phyloP scores from a whole-genome alignment of 2,113 vertebrate genomes.

The Pygoscelis antarcticus region DNA sequence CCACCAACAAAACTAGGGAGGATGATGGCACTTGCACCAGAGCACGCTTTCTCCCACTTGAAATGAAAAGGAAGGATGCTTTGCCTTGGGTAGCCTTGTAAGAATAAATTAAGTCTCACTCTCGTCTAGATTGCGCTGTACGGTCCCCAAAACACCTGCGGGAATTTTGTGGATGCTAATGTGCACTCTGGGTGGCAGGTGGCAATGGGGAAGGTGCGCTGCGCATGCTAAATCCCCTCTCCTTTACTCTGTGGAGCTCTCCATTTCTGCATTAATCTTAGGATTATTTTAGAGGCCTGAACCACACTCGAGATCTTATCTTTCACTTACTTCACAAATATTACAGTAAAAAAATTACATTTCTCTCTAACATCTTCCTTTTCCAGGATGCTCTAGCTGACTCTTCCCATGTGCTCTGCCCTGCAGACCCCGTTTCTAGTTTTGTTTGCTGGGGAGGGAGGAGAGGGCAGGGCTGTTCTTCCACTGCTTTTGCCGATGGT shows the following conservation, averaged over 20 bases:
- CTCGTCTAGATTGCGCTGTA: not conserved
- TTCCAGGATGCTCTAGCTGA: not conserved
- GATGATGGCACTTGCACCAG: not conserved
- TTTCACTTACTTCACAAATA: not conserved
- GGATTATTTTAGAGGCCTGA: not conserved
- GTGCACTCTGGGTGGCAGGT: not conserved
- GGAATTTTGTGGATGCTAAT: not conserved
- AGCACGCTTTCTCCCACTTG: not conserved
- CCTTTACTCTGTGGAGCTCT: not conserved
- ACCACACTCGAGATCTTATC: not conserved
- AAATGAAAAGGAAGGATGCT: not conserved
- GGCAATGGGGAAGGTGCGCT: not conserved
- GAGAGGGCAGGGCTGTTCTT: not conserved
- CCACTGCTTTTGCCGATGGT: accelerated
- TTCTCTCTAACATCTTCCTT: not conserved
- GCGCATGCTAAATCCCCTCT: not conserved
- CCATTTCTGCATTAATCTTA: not conserved
- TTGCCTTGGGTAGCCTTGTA: not conserved
- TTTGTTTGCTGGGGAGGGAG: not conserved
- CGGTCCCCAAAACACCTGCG: accelerated
- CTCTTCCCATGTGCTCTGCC: not conserved
- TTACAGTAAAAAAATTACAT: not conserved
- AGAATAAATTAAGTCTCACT: not conserved
- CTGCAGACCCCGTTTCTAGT: not conserved
- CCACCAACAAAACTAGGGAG: not conserved